Evolutionary conservation across 2,797 vertebrate genomes (phyloP).

Genomic region (Alectoris magna): DNA sequence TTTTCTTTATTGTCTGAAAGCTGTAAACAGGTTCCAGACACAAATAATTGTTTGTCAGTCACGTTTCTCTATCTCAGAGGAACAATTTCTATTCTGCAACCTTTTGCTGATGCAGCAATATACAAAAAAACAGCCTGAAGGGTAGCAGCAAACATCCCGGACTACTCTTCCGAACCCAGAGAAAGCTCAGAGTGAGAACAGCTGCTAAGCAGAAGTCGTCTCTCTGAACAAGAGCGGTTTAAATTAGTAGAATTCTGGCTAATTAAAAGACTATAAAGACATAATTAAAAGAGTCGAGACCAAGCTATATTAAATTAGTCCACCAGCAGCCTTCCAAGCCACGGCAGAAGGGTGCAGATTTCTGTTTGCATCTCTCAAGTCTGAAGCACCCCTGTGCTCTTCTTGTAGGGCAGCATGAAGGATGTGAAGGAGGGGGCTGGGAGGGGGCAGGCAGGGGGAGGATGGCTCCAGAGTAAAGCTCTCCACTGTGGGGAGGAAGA

Average conservation of each 20-base stretch:
- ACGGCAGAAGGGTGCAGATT: not conserved
- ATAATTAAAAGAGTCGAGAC: constrained; percentile 71
- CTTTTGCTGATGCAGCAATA: constrained; percentile 60
- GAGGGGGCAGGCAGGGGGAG: not conserved
- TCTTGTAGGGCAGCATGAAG: not conserved
- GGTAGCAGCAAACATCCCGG: constrained; percentile 40
- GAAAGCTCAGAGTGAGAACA: constrained; percentile 64
- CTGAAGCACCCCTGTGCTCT: not conserved
- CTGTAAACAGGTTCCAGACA: constrained; percentile 45
- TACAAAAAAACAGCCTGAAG: constrained; percentile 59
- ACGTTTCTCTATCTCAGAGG: constrained; percentile 61
- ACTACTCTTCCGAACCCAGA: constrained; percentile 26
- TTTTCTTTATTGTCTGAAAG: constrained; percentile 36
- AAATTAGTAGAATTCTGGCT: constrained; percentile 71
- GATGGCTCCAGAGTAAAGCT: not conserved
- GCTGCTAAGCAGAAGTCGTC: constrained; percentile 67
- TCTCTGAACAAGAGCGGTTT: constrained; percentile 49
- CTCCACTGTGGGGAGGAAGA: accelerated
- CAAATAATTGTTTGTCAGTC: constrained; percentile 62
- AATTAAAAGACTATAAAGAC: constrained; percentile 76
- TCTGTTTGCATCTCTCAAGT: not conserved
- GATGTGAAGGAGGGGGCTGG: not conserved
- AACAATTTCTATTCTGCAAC: constrained; percentile 33
- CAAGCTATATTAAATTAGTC: constrained; percentile 62
- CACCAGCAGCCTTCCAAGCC: constrained; percentile 18